phyloP scores from a whole-genome alignment of 2,113 vertebrate species.

The Parotia lawesii region DNA sequence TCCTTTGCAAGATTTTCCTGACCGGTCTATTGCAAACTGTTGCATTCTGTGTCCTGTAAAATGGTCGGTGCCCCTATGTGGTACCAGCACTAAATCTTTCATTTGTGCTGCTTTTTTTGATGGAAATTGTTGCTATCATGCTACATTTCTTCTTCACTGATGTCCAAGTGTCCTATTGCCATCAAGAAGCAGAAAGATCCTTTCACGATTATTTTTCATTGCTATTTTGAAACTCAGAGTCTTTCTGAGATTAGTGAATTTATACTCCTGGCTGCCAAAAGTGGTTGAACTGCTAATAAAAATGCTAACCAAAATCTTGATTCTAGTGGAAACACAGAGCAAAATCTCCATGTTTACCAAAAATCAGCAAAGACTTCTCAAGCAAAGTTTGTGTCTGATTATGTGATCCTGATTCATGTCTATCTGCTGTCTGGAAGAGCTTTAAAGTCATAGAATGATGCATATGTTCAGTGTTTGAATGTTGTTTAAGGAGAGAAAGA shows the following conservation, averaged over 20 bases:
- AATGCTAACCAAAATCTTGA: not conserved
- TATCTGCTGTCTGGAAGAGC: not conserved
- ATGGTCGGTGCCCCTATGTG: not conserved
- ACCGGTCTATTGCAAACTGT: not conserved
- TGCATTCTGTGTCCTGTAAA: not conserved
- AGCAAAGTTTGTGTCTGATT: not conserved
- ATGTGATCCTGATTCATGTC: not conserved
- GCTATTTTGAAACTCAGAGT: not conserved
- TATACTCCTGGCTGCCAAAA: not conserved
- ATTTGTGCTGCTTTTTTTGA: not conserved
- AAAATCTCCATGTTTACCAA: not conserved
- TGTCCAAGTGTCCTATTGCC: not conserved
- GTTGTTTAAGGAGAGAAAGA: not conserved
- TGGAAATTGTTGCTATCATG: not conserved
- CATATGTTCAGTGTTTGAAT: not conserved
- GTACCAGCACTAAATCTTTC: not conserved
- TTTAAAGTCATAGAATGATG: not conserved
- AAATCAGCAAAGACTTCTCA: not conserved
- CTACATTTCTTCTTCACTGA: not conserved
- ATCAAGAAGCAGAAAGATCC: not conserved
- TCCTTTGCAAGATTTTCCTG: not conserved
- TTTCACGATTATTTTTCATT: not conserved
- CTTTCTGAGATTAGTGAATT: not conserved
- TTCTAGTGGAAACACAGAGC: not conserved
- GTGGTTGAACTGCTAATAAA: not conserved